Base-by-base conservation (phyloP, 2,113 vertebrate species). In the Pangasianodon hypophthalmus region DNA sequence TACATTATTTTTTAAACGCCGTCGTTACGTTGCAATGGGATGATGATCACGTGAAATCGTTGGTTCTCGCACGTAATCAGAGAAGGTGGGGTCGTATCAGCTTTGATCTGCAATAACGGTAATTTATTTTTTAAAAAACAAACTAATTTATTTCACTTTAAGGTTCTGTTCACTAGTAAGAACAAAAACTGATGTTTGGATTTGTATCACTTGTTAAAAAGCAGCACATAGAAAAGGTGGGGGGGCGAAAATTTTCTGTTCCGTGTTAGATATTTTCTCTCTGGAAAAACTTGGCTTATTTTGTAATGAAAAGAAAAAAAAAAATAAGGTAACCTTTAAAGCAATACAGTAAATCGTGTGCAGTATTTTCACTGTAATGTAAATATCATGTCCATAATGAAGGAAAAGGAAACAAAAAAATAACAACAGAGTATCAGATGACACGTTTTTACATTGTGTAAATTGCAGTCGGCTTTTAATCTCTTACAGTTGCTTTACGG, bases 381-480 rank as follows among this genome's bases (percentile, higher is more conserved):
- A 64, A 89, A 93, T 91, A 92, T 69, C 82, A 50, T 85, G 79
- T 87, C 50, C 58, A 62, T 62, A 41, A 41, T 86, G 75, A 13
- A 6, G 52, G 52, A 46, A 29, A 84, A 16, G 4, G 11, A 19
- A 54, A 52, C 29, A 16, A 89, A 93, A 89, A 94, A 93, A 73
- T 85, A 87, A 88, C 90, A 93, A 89, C 93, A 93, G 91, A 93
- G 85, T 60, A 92, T 84, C 85, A 89, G 32, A 91, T 67, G 79
- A 37, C 83, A 85, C 89, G 56, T 95, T 94, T 95, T 90, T 95
- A 94, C 83, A 94, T 93, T 93, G 90, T 96, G 95, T 96, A 95
- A 95, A 95, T 94, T 19, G 94, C 92, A 90, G 87, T 81, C 80
- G 37, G 94, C 94, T 95, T 96, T 95, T 95, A 93, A 96, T 89